phyloP scores from a whole-genome alignment of 2,888 invertebrate species.

The Eupithecia inturbata region DNA sequence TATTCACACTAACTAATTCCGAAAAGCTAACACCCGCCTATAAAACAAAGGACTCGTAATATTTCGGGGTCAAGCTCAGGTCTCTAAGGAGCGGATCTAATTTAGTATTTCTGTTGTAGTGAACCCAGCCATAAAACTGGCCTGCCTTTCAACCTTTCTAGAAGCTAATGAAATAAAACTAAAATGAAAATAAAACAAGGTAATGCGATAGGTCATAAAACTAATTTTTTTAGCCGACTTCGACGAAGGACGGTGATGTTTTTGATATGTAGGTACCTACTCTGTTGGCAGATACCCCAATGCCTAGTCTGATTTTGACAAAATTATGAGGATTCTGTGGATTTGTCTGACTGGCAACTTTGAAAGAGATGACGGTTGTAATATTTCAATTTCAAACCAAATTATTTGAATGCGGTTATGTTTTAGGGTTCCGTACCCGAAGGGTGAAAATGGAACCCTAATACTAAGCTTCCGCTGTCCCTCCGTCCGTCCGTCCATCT shows the following conservation, averaged over 20 bases:
- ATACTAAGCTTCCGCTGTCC: too few species aligned
- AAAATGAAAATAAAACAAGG: too few species aligned
- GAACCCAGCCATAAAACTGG: not conserved
- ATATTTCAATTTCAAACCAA: too few species aligned
- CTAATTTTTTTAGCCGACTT: not conserved
- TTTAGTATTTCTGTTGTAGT: not conserved
- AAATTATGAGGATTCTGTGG: not conserved
- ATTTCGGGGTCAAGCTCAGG: not conserved
- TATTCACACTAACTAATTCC: not conserved
- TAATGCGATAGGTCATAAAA: not conserved
- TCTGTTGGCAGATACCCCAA: not conserved
- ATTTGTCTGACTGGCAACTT: not conserved
- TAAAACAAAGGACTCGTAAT: not conserved
- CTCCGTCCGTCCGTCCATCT: too few species aligned
- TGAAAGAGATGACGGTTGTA: not conserved
- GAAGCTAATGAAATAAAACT: too few species aligned
- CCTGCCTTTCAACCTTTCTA: not conserved
- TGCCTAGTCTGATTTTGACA: not conserved
- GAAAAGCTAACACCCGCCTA: not conserved
- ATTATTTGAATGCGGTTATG: too few species aligned
- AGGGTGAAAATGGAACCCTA: too few species aligned
- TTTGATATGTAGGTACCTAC: not conserved
- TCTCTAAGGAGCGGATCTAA: not conserved
- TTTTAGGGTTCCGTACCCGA: too few species aligned
- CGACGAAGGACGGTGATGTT: not conserved